phyloP scores from a whole-genome alignment of 2,888 invertebrate species.

The Ryuthela nishihirai region DNA sequence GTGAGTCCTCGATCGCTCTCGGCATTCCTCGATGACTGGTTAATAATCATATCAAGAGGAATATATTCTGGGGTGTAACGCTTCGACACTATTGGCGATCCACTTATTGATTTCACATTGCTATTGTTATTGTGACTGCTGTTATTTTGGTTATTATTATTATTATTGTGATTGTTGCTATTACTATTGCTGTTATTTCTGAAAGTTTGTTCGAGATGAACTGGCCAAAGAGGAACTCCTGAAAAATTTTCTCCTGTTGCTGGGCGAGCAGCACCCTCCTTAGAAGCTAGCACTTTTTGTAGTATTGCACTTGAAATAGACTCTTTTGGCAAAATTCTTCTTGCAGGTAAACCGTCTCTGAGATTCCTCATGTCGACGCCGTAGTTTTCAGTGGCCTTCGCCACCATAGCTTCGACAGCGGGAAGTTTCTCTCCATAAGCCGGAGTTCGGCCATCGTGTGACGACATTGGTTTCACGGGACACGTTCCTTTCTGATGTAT shows the following conservation, averaged over 20 bases:
- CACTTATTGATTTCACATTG: too few species aligned
- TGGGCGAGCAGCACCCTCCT: too few species aligned
- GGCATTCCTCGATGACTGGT: background rate
- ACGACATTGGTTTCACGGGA: background rate
- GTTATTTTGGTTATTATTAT: too few species aligned
- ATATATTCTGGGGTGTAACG: background rate
- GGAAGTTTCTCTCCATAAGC: conserved; percentile 10
- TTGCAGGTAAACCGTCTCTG: background rate
- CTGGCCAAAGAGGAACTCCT: too few species aligned
- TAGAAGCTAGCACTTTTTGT: conserved; percentile 7
- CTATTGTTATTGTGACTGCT: too few species aligned
- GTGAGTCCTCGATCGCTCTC: background rate
- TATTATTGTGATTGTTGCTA: too few species aligned
- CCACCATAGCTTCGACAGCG: conserved; percentile 18
- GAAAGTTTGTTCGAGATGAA: too few species aligned
- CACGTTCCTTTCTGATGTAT: background rate
- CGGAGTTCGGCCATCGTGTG: background rate
- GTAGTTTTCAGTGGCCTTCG: conserved; percentile 25
- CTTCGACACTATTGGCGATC: background rate
- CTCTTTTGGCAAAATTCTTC: background rate
- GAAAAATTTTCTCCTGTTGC: too few species aligned
- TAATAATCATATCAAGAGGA: background rate
- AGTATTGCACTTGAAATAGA: conserved; percentile 2
- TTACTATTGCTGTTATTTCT: too few species aligned
- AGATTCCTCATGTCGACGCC: conserved; percentile 27